Base-by-base conservation (phyloP, 2,113 vertebrate species). In the Alethe castanea region DNA sequence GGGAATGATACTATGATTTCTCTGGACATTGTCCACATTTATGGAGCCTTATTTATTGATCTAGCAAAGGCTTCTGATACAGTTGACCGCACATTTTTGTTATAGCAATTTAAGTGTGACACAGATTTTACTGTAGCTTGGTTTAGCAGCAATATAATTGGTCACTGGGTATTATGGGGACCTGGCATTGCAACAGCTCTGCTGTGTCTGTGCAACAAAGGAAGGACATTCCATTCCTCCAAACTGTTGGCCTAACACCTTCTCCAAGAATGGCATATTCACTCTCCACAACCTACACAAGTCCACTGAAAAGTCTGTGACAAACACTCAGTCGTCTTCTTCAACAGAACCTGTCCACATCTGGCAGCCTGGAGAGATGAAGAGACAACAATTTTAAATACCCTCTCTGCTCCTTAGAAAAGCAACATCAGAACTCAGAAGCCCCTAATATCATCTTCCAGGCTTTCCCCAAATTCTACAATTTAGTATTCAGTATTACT, bases 91-190 rank as follows among this genome's bases (percentile, higher is more conserved):
- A 86, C 61, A 59, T 91, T 84, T 88, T 89, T 96, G 83, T 96
- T 92, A 90, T 77, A 93, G 93, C 84, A 95, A 87, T 94, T 88
- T 97, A 95, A 95, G 95, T 6, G 0, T 86, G 93, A 91, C 89
- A 91, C 74, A 52, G 87, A 90, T 95, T 96, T 95, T 90, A 93
- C 76, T 90, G 85, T 93, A 89, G 54, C 81, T 93, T 94, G 81
- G 74, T 88, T 96, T 97, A 95, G 92, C 79, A 83, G 79, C 79
- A 86, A 78, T 90, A 67, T 94, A 95, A 94, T 91, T 92, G 93
- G 91, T 96, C 94, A 94, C 47, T 70, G 38, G 65, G 19, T 70
- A 77, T 83, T 93, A 94, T 42, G 50, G 33, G 50, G 81, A 80
- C 77, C 48, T 54, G 61, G 65, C 59, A 72, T 35, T 79, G 48